Evolutionary conservation across 2,888 invertebrate genomes (phyloP).

Genomic region (Eutolmus rufibarbis): DNA sequence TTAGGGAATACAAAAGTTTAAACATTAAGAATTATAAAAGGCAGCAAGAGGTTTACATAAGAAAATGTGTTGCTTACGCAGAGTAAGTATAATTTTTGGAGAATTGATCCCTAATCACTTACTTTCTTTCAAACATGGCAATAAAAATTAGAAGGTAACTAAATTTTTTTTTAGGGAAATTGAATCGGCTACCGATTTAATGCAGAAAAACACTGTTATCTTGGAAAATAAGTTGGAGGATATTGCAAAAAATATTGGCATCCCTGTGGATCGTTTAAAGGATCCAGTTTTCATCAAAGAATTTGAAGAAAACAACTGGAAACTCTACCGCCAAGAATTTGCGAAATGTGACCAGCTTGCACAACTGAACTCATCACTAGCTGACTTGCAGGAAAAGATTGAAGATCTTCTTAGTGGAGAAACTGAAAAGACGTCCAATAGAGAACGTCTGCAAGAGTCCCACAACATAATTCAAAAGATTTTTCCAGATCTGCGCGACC

Average conservation of each 20-base stretch:
- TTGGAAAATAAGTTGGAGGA: background rate
- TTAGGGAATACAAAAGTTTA: background rate
- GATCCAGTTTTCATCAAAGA: background rate
- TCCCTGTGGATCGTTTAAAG: background rate
- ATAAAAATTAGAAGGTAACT: too few species aligned
- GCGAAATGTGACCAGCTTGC: conserved; percentile 43
- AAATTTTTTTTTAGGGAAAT: conserved; percentile 43
- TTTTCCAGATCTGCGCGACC: background rate
- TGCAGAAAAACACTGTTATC: background rate
- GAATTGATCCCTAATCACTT: background rate
- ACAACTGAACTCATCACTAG: conserved; percentile 47
- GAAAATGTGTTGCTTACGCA: conserved; percentile 47
- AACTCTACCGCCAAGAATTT: conserved; percentile 49
- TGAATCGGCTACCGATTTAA: conserved; percentile 45
- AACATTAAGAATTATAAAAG: background rate
- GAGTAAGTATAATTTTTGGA: conserved; percentile 26
- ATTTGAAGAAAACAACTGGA: conserved; percentile 49
- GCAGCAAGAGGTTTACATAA: background rate
- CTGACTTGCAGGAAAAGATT: conserved; percentile 52
- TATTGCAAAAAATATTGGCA: background rate
- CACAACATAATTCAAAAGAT: background rate
- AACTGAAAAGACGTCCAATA: conserved; percentile 41
- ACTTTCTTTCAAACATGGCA: background rate
- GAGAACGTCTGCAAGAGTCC: background rate
- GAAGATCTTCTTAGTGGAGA: conserved; percentile 55